Base-by-base conservation (phyloP, 2,113 vertebrate genomes). In the Nanorana parkeri region DNA sequence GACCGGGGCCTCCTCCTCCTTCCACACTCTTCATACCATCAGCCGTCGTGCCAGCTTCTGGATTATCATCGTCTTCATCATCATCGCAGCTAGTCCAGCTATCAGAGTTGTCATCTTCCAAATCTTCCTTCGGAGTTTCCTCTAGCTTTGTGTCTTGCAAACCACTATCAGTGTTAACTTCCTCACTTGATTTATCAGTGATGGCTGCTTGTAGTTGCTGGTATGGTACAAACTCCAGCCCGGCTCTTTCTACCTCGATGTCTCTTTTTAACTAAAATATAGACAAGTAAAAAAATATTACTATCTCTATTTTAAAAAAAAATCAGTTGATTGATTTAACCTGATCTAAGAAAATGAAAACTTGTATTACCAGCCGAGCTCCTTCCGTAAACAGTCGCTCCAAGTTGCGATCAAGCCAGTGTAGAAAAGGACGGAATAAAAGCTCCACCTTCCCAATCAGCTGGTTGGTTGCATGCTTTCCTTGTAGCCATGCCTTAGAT, bases 371-470 rank as follows among this genome's bases (percentile, higher is more conserved):
- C 93, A 92, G 87, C n/a, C 92, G 87, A 68, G 94, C 94, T 77
- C 93, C 94, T 81, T 94, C 94, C 0, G 90, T 94, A 81, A 94
- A 94, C 47, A 95, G 89, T 63, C 90, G 88, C 87, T 95, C 94
- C 92, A 95, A 78, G 82, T 91, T 95, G 11, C 93, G 94, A 86
- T 95, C 94, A 4, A 95, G 84, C 94, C 94, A 95, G 54, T 91
- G 92, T 28, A 94, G 86, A 84, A 90, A 94, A 17, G 94, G 94
- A 21, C 92, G 87, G 73, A 95, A 95, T 20, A 95, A 88, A 77
- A 95, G 88, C 87, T 95, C 94, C 26, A 93, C 79, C 73, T 94
- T 94, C 24, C 93, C 93, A 86, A 92, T 80, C 21, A 95, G 89
- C 81, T 92, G 89, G 85, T 92, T 94, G 81, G 94, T 95, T 4